These are phyloP conservation scores for Pseudorasbora parva DNA, from an alignment of 2,113 vertebrate genomes.

Conservation along the genomic window DNA sequence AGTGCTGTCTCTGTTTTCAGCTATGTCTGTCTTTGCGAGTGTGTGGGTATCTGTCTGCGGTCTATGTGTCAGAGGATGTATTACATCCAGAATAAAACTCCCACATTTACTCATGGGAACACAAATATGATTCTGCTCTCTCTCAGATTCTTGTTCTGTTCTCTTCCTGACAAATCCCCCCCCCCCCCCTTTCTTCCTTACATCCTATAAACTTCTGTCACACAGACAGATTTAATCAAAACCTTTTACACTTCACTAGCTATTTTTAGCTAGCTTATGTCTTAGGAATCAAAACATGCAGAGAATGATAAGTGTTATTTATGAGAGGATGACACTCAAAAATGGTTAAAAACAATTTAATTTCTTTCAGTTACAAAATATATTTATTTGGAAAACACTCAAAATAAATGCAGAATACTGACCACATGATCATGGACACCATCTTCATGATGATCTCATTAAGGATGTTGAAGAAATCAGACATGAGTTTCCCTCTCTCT, in stretches of 20 bases:
- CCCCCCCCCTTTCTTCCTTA: not conserved
- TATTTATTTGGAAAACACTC: not conserved
- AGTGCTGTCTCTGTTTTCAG: not conserved
- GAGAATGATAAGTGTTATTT: not conserved
- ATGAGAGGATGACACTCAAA: not conserved
- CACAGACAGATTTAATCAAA: not conserved
- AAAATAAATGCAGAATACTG: conserved; percentile 56
- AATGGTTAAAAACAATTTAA: not conserved
- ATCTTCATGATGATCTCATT: conserved; percentile 88
- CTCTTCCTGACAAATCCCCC: not conserved
- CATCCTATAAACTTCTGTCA: not conserved
- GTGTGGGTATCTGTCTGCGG: conserved; percentile 16
- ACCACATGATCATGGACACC: conserved; percentile 87
- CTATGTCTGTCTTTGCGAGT: not conserved
- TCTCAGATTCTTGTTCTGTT: conserved; percentile 13
- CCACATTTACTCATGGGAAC: conserved; percentile 17
- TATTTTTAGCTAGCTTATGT: not conserved
- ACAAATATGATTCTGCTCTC: not conserved
- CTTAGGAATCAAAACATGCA: not conserved
- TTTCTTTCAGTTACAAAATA: not conserved
- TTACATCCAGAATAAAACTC: conserved; percentile 18
- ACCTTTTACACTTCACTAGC: not conserved
- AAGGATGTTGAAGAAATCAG: conserved; percentile 85
- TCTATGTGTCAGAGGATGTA: not conserved
- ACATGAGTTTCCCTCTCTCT: conserved; percentile 79